Evolutionary conservation across 2,797 vertebrate genomes (phyloP), one percentile per base, ranked within the genome.

Genomic region (Neosilurus mollespiculum): DNA sequence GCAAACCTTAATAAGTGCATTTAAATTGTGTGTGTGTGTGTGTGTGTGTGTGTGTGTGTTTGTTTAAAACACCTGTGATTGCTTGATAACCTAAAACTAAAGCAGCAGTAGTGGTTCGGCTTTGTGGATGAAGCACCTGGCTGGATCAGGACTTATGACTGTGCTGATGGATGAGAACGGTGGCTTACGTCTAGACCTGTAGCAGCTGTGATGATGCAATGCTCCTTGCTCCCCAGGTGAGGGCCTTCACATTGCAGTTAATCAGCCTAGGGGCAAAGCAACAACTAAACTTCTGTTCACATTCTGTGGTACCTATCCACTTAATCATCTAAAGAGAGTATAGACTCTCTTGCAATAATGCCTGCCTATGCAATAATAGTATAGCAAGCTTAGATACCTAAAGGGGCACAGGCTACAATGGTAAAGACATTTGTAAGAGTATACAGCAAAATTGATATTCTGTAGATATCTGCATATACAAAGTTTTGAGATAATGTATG

Each of bases 211-310:
- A 62, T 80, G 82, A 81, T 66, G 67, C 76, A 82, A 71, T 82
- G n/a, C 43, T 82, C 80, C 66, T 80, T 77, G 30, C 58, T 83
- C 11, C 43, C 79, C 72, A 85, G 62, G 54, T 80, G 56, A 70
- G 69, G 22, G n/a, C 49, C 75, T 64, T 58, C 49, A 86, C 58
- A 59, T 34, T 75, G 56, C 53, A n/a, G 22, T 53, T 61, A 15
- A 49, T 24, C 30, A 72, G 11, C n/a, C 56, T 53, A 34, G 30
- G 61, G 30, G 56, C 34, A 43, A 7, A 61, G 7, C 30, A 77
- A 37, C n/a, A 77, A n/a, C 20, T 37, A 61, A 30, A 77, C 49
- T 12, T 34, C 20, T 6, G 11, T 22, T 54, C 54, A 7, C 16
- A 11, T 20, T 6, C 9, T 8, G 11, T 14, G 37, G 12, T 71